These are phyloP conservation scores for Margarornis squamiger DNA, from an alignment of 2,797 vertebrate genomes.

Conservation along the genomic window DNA sequence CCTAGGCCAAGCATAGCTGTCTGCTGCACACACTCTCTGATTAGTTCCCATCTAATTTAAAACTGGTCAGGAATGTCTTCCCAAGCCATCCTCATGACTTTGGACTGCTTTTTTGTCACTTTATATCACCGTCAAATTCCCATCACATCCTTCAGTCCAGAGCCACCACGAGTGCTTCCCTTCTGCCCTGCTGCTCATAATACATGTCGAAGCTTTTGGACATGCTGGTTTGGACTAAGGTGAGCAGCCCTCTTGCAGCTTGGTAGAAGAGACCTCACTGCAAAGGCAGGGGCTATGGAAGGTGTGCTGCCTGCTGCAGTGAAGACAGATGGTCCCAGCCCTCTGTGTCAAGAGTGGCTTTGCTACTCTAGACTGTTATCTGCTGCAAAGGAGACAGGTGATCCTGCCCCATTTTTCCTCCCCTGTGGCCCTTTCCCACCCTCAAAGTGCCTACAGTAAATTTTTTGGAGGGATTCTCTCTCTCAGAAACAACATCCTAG, in stretches of 20 bases:
- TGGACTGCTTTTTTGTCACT: background rate
- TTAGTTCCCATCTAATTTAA: background rate
- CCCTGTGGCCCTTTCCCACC: background rate
- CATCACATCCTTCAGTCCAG: background rate
- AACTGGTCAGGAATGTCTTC: background rate
- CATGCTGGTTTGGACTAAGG: background rate
- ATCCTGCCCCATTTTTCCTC: background rate
- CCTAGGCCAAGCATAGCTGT: background rate
- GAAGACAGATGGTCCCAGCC: background rate
- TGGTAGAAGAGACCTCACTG: background rate
- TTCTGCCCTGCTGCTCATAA: background rate
- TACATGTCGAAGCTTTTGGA: background rate
- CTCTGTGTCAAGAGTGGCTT: accelerated
- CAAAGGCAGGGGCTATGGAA: background rate
- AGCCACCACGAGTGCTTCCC: accelerated
- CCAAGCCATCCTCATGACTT: background rate
- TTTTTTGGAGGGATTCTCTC: background rate
- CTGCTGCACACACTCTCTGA: background rate
- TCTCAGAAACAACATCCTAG: background rate
- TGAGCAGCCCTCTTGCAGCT: accelerated
- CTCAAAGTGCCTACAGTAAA: background rate
- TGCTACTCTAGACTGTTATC: background rate
- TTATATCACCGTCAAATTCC: background rate
- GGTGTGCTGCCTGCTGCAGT: background rate
- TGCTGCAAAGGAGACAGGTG: background rate